phyloP scores from a whole-genome alignment of 2,888 invertebrate genomes.

The Amphipyra berbera region DNA sequence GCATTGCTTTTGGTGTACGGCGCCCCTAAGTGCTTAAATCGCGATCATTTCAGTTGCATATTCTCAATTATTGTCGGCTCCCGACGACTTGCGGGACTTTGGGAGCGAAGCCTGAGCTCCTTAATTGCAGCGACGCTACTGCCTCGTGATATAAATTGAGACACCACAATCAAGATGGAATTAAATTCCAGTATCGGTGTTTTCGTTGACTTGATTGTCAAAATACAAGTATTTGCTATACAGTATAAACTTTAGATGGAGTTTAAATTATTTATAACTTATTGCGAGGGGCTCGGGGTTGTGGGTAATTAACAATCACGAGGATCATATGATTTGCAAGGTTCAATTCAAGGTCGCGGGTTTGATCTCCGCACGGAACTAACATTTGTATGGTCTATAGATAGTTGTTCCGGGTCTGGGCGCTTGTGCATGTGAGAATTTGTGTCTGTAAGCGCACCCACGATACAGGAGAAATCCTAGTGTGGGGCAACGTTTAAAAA shows the following conservation, averaged over 20 bases:
- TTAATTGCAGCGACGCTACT: conserved; percentile 60
- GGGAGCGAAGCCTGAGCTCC: conserved; percentile 54
- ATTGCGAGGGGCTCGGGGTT: neutral
- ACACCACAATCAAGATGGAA: conserved; percentile 58
- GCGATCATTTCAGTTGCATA: conserved; percentile 62
- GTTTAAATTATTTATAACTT: conserved; percentile 14
- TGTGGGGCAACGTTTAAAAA: no score
- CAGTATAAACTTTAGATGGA: conserved; percentile 36
- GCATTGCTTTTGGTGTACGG: conserved; percentile 29
- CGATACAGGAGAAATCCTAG: no score
- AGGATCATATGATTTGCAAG: no score
- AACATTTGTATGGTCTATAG: no score
- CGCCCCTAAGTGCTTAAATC: conserved; percentile 53
- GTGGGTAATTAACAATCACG: no score
- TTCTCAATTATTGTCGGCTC: conserved; percentile 62
- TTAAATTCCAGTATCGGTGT: conserved; percentile 57
- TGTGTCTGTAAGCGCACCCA: no score
- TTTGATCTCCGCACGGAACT: no score
- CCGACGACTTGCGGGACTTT: conserved; percentile 59
- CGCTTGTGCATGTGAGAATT: no score
- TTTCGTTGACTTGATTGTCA: conserved; percentile 49
- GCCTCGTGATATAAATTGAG: conserved; percentile 58
- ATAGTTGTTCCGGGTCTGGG: no score
- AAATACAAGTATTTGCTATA: conserved; percentile 41
- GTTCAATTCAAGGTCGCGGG: no score